A percentile compares a stretch with the other conserved stretches of the same genome.
These are phyloP conservation scores for Pantelozetes paolii DNA, from an alignment of 2,888 invertebrate genomes.

Conservation along the genomic window DNA sequence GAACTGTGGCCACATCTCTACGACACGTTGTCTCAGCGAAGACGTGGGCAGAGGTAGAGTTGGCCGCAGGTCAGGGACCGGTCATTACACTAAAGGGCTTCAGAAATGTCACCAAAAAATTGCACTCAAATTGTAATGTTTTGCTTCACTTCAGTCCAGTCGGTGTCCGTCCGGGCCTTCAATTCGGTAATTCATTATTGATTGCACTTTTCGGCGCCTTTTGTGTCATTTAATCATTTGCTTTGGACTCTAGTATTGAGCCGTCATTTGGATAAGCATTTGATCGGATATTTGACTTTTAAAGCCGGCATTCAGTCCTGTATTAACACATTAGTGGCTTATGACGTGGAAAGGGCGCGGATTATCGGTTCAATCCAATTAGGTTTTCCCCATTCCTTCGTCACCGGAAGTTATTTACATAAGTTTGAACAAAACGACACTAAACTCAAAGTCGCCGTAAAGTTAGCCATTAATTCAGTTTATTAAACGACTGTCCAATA, in stretches of 20 bases:
- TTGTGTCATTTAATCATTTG: too few species aligned
- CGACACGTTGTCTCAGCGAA: constrained; percentile 73
- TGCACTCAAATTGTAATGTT: constrained; percentile 66
- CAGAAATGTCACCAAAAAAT: constrained; percentile 56
- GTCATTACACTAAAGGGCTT: constrained; percentile 72
- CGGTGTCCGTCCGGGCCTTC: constrained; percentile 70
- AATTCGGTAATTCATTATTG: constrained; percentile 61
- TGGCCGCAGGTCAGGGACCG: constrained; percentile 80
- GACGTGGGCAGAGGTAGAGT: constrained; percentile 81
- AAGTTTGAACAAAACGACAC: constrained; percentile 71
- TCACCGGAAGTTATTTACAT: constrained; percentile 63
- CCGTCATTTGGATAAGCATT: constrained; percentile 77
- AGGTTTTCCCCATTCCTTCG: constrained; percentile 51
- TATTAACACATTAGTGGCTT: constrained; percentile 74
- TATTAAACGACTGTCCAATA: neutral
- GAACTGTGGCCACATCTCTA: constrained; percentile 71
- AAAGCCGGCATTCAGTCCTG: constrained; percentile 65
- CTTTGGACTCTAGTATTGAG: constrained; percentile 58
- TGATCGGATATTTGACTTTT: constrained; percentile 81
- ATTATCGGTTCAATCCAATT: constrained; percentile 62
- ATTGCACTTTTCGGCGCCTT: neutral
- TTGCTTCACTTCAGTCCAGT: constrained; percentile 70
- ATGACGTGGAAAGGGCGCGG: constrained; percentile 67
- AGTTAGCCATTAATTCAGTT: constrained; percentile 61
- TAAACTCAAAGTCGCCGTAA: constrained; percentile 69